These are phyloP conservation scores for Automeris io DNA, from an alignment of 2,888 invertebrate genomes.

Conservation along the genomic window DNA sequence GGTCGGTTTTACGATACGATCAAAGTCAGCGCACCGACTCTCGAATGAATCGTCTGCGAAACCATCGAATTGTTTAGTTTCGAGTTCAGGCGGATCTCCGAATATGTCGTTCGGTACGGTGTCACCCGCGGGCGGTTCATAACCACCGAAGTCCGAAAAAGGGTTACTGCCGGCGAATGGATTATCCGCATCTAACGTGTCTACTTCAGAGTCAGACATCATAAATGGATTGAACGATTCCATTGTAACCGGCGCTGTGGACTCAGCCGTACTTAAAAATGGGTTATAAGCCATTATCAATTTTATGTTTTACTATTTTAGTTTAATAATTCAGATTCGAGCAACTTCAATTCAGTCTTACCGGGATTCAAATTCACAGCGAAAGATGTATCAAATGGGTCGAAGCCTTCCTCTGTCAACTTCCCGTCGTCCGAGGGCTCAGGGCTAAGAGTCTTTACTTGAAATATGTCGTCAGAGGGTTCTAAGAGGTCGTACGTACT, in stretches of 20 bases:
- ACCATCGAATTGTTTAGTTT: slow-evolving; percentile 49
- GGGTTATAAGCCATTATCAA: slow-evolving; percentile 84
- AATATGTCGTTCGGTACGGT: slow-evolving; percentile 63
- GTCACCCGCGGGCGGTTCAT: slow-evolving; percentile 54
- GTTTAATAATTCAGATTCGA: slow-evolving; percentile 83
- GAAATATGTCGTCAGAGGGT: slow-evolving; percentile 75
- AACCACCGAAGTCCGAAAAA: slow-evolving; percentile 78
- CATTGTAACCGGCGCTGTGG: slow-evolving; percentile 63
- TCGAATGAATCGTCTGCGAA: slow-evolving; percentile 38
- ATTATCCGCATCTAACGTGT: slow-evolving; percentile 72
- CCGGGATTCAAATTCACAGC: slow-evolving; percentile 85
- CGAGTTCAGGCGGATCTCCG: slow-evolving; percentile 49
- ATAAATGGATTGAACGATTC: slow-evolving; percentile 83
- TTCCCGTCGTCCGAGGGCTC: slow-evolving; percentile 56
- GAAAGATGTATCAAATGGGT: slow-evolving; percentile 92
- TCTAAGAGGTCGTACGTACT: slow-evolving; percentile 66
- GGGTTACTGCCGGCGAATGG: slow-evolving; percentile 86
- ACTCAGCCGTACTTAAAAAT: slow-evolving; percentile 85
- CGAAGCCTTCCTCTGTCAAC: slow-evolving; percentile 66
- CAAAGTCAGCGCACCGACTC: slow-evolving; percentile 26
- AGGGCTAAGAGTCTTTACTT: slow-evolving; percentile 85
- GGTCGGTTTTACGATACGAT: slow-evolving; percentile 49
- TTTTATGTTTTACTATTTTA: slow-evolving; percentile 18
- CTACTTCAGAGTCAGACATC: slow-evolving; percentile 61
- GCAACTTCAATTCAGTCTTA: slow-evolving; percentile 84